Base-by-base conservation (phyloP, 1,140 invertebrate species). In the Drosophila pachea region DNA sequence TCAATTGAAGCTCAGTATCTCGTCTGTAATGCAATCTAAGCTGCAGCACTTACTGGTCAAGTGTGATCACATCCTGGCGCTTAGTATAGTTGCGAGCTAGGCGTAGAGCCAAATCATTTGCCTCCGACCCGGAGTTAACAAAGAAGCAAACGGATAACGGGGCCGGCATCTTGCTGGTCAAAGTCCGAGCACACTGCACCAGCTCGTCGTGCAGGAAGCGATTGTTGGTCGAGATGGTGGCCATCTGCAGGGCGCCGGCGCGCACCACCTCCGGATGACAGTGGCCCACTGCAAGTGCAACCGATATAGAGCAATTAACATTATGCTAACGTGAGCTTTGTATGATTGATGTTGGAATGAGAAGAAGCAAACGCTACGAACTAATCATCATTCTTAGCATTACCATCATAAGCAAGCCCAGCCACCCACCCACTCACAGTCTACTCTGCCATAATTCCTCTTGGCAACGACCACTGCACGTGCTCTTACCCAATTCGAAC, bases 111-210 rank as follows among this genome's bases (percentile, higher is more conserved):
- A 99, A 91, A 91, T 99, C 98, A 91, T 99, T 99, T 3, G 98
- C 98, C 91, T 99, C 98, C 32, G 97, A 99, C n/a, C 98, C 98
- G 2, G 98, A 99, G 90, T 99, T 99, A 12, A 99, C 97, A 76
- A 99, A 96, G 91, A 96, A 99, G 86, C 97, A 98, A 6, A 99
- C 97, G 11, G 95, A 96, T n/a, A 97, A 89, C 54, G 94, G 92
- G 5, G 67, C 65, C 2, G 95, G 95, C 87, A 99, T 92, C 14
- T 97, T 94, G 48, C 92, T 92, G 4, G 95, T 93, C 62, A 99
- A 90, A 74, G 94, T 94, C 81, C 97, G 91, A 0, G 98, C 97
- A 78, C 97, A 96, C 22, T 98, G 91, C 11, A 98, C 97, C 64
- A 99, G 90, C 84, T 98, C 97, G 83, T 99, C 97, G 89, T 99